phyloP scores from a whole-genome alignment of 2,797 vertebrate genomes.

The Fratercula arctica region DNA sequence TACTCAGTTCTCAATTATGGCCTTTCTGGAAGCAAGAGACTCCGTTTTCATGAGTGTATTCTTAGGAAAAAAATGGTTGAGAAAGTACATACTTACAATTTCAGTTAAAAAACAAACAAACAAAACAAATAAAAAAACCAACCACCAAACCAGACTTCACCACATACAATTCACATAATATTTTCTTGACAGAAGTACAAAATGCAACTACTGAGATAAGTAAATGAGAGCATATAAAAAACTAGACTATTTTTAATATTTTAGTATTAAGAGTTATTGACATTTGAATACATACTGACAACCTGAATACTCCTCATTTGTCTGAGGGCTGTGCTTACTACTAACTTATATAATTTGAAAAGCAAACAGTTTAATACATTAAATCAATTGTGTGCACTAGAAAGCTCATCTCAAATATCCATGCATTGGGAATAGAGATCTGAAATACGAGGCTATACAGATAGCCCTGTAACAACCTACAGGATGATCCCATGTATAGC shows the following conservation, averaged over 20 bases:
- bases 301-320: not conserved
- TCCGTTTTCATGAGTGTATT: not conserved
- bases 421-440: not conserved
- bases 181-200: not conserved
- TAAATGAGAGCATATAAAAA: not conserved
- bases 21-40: not conserved
- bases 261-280: not conserved
- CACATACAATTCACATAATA: not conserved
- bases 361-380: not conserved
- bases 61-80: not conserved
- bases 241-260: not conserved
- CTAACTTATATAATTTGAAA: not conserved
- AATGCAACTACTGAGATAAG: not conserved
- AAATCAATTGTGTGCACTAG: not conserved
- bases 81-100: not conserved
- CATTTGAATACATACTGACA: not conserved
- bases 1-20: not conserved
- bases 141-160: not conserved
- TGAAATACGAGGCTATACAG: not conserved
- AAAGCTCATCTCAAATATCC: slow-evolving; percentile 17
- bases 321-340: not conserved
- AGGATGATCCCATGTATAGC: not conserved
- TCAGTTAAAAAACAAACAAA: not conserved
- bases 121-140: not conserved
- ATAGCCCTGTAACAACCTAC: not conserved